Percentiles rank a stretch among this genome's conserved stretches.
These are phyloP conservation scores for Itoplectis maculator DNA, from an alignment of 2,888 invertebrate genomes.

Conservation along the genomic window DNA sequence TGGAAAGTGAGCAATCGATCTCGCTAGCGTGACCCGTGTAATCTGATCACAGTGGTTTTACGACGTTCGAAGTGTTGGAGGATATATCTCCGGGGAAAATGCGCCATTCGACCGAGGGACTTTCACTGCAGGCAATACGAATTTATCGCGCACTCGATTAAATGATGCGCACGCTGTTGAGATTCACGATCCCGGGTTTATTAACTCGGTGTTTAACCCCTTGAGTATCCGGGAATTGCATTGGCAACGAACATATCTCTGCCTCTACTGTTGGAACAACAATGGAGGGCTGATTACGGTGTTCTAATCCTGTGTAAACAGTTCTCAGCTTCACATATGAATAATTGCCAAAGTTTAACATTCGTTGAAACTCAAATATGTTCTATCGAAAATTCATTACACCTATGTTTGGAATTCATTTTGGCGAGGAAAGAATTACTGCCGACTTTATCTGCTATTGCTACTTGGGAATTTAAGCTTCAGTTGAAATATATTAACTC, in stretches of 20 bases:
- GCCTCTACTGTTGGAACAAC: no score
- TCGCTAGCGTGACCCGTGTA: slow-evolving; percentile 48
- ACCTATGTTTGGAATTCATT: no score
- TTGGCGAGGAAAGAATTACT: no score
- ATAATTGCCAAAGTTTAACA: no score
- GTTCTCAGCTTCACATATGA: no score
- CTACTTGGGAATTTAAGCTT: no score
- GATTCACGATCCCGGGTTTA: slow-evolving; percentile 16
- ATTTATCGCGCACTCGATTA: slow-evolving; percentile 49
- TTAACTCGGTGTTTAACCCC: not conserved
- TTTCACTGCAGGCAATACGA: slow-evolving; percentile 22
- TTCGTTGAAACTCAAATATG: no score
- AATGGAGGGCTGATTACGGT: not conserved
- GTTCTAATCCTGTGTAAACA: no score
- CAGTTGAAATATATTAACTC: not conserved
- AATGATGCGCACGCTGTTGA: slow-evolving; percentile 24
- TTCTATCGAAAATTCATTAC: no score
- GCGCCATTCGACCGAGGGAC: slow-evolving; percentile 29
- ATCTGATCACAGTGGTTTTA: slow-evolving; percentile 59
- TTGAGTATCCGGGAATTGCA: no score
- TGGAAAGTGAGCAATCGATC: slow-evolving; percentile 55
- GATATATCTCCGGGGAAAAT: slow-evolving; percentile 24
- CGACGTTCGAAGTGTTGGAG: slow-evolving; percentile 27
- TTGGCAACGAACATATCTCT: no score
- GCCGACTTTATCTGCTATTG: no score